Percentiles rank a stretch among this genome's conserved stretches.
These are phyloP conservation scores for Ivindomyrus marchei DNA, from an alignment of 2,113 vertebrate species.

Conservation along the genomic window DNA sequence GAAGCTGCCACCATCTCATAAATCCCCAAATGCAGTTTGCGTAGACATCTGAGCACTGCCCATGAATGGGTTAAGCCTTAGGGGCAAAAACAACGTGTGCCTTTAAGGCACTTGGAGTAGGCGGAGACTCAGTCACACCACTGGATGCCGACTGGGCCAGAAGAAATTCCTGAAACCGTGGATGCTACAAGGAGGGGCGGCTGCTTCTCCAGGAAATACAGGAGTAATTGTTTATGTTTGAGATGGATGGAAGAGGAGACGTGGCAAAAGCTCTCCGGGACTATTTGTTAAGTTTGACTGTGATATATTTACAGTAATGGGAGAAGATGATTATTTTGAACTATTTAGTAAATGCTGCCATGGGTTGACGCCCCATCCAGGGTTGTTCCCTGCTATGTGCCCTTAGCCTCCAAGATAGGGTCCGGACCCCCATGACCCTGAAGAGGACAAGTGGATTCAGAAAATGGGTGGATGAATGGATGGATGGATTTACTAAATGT, in stretches of 20 bases:
- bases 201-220: not conserved
- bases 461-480: not conserved
- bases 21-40: not conserved
- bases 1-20: not conserved
- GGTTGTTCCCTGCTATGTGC: not conserved
- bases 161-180: conserved; percentile 31
- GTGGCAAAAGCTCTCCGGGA: not conserved
- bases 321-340: not conserved
- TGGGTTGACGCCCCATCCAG: no score
- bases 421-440: no score
- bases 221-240: conserved; percentile 4
- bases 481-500: not conserved
- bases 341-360: not conserved
- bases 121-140: conserved; percentile 45
- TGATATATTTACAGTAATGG: not conserved
- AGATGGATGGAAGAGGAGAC: not conserved
- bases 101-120: conserved; percentile 39
- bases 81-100: conserved; percentile 19
- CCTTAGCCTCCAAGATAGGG: not conserved
- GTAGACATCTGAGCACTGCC: no score
- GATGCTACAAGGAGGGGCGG: conserved; percentile 8
- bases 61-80: not conserved
- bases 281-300: not conserved
- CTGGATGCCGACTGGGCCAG: conserved; percentile 36
- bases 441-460: not conserved